A percentile compares a stretch with the other conserved stretches of the same genome.
Conservation (phyloP, 2,888 invertebrate species). For the Dendrolimus pini region DNA sequence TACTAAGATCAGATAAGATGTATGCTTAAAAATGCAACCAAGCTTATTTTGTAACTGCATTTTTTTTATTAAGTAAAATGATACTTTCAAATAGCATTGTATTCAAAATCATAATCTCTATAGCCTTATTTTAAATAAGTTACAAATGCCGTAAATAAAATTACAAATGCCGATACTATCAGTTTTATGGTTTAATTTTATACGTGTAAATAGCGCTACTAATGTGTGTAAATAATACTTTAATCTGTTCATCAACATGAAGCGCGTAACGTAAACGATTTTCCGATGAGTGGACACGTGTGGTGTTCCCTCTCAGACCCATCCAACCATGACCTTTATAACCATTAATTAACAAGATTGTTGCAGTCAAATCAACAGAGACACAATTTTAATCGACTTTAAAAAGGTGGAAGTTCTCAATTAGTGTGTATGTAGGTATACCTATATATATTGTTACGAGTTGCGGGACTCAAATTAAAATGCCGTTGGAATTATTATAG, state of each 20-base stretch:
- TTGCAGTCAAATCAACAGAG: neutral
- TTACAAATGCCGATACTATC: neutral
- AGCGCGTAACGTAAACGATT: slow-evolving; percentile 42
- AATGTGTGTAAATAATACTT: slow-evolving; percentile 36
- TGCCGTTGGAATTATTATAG: too few relatives aligned
- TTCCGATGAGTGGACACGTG: slow-evolving; percentile 50
- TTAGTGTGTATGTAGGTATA: too few relatives aligned
- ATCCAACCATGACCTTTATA: slow-evolving; percentile 27
- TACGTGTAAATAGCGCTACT: slow-evolving; percentile 35
- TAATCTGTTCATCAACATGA: slow-evolving; percentile 48
- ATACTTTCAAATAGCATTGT: too few relatives aligned
- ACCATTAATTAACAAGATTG: neutral
- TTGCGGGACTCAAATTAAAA: too few relatives aligned
- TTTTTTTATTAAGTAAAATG: too few relatives aligned
- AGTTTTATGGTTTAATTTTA: neutral
- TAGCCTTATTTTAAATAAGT: too few relatives aligned
- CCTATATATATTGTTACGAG: too few relatives aligned
- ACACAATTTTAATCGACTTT: neutral
- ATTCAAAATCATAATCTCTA: too few relatives aligned
- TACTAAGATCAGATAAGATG: too few relatives aligned
- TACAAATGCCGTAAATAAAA: neutral
- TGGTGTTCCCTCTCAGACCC: slow-evolving; percentile 23
- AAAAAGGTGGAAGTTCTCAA: too few relatives aligned
- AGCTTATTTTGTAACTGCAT: too few relatives aligned
- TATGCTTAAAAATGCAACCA: too few relatives aligned